Percentiles rank a stretch among this genome's conserved stretches.
Conservation (phyloP, 2,888 invertebrate species). For the Baccha elongata region DNA sequence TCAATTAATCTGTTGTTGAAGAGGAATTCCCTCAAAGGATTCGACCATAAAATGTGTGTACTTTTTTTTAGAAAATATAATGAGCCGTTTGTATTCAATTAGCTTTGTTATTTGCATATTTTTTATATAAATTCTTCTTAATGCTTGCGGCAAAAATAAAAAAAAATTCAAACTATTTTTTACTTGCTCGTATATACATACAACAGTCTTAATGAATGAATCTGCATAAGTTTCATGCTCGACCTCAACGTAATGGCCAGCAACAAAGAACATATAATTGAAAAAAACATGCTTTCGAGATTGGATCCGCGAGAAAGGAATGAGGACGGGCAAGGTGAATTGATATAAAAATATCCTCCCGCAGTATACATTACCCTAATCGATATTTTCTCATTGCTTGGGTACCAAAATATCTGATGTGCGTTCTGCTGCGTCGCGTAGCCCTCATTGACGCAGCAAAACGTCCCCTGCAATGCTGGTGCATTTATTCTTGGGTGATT, state of each 20-base stretch:
- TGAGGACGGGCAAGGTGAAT: constrained; percentile 7
- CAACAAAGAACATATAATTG: constrained; percentile 2
- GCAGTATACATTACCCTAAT: constrained; percentile 53
- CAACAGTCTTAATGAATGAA: constrained; percentile 12
- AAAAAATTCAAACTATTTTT: constrained; percentile 13
- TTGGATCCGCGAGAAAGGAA: constrained; percentile 8
- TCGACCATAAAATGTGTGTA: neutral
- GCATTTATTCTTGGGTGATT: constrained; percentile 64
- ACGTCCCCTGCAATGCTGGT: constrained; percentile 41
- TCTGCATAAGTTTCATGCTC: constrained; percentile 11
- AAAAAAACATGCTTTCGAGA: constrained; percentile 35
- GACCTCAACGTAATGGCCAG: neutral
- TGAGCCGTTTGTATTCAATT: constrained; percentile 46
- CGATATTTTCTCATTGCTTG: constrained; percentile 46
- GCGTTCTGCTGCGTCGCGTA: neutral
- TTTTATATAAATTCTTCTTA: constrained; percentile 33
- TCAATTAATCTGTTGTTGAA: constrained; percentile 40
- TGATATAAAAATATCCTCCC: constrained; percentile 57
- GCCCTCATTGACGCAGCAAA: neutral
- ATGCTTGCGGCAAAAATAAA: constrained; percentile 2
- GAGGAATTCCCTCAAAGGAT: constrained; percentile 22
- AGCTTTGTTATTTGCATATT: constrained; percentile 29
- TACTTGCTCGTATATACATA: neutral
- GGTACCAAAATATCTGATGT: constrained; percentile 22
- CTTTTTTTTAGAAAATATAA: constrained; percentile 21